Evolutionary conservation across 2,888 invertebrate species (phyloP).

Genomic region (Didymodactylos carnosus): DNA sequence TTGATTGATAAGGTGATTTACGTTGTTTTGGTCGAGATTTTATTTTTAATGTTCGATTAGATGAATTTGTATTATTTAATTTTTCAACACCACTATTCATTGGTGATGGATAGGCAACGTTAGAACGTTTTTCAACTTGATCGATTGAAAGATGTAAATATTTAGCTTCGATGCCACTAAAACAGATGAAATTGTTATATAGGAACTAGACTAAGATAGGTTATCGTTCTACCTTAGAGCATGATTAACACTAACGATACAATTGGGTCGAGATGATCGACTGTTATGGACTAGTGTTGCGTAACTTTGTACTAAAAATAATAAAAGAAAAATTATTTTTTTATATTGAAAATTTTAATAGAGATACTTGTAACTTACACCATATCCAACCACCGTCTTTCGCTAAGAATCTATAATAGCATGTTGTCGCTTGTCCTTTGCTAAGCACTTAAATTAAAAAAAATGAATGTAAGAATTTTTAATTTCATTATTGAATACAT

Average conservation of each 20-base stretch:
- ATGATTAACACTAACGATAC: conserved; percentile 77
- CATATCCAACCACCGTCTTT: conserved; percentile 93
- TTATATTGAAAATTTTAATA: neutral
- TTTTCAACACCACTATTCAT: neutral
- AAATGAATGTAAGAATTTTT: neutral
- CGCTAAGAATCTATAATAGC: conserved; percentile 81
- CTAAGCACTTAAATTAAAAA: conserved; percentile 56
- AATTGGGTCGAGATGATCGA: conserved; percentile 75
- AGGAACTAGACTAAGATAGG: neutral
- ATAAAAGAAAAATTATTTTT: neutral
- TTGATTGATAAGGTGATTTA: too few species aligned
- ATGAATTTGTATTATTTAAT: neutral
- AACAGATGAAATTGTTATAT: neutral
- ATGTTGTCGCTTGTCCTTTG: conserved; percentile 87
- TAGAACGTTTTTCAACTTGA: neutral
- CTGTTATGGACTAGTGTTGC: conserved; percentile 91
- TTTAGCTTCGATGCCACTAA: conserved; percentile 8
- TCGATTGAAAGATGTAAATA: conserved; percentile 5
- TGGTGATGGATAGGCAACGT: neutral
- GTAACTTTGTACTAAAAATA: conserved; percentile 57
- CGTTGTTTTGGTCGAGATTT: neutral
- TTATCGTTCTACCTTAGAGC: neutral
- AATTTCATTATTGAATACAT: neutral
- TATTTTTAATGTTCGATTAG: neutral
- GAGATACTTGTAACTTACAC: too few species aligned